Base-by-base conservation (phyloP, 2,113 vertebrate genomes). In the Picathartes gymnocephalus region DNA sequence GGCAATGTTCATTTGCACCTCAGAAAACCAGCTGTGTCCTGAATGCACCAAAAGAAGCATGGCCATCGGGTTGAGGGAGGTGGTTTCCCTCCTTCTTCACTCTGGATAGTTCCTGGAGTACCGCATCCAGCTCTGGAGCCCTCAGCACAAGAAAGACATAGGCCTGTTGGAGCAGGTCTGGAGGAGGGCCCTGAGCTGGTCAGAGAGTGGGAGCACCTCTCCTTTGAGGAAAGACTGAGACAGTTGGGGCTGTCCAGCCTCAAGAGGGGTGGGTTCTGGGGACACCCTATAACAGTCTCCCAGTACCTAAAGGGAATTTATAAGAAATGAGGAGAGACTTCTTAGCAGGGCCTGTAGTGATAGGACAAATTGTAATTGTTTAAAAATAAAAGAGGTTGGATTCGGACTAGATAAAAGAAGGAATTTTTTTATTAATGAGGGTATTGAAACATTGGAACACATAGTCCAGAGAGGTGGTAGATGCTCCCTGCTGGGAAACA, bases 201-300 rank as follows among this genome's bases (percentile, higher is more conserved):
- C 25, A 33, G 24, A 40, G 24, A 24, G 31, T 31, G 42, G 31
- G 11, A 56, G 21, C 21, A 27, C 31, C 11, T 80, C 50, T 80
- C 15, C 21, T 33, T 0, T 27, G 22, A 72, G 15, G 31, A 61
- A 50, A 42, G 7, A 11, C 31, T 27, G 25, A 44, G 8, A 27
- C 16, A 33, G 27, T 1, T 57, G 42, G 22, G 13, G 4, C 22
- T 73, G 27, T 58, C n/a, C 27, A 42, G 21, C 18, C 35, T 33
- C 0, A 0, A 73, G 44, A 50, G 44, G 27, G 5, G 4, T 15
- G 4, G 22, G 18, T 50, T 57, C 22, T 11, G 8, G 10, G 21
- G 18, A 23, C 8, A 50, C 1, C 3, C 44, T 81, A 9, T 16
- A 33, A 15, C 11, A 37, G 4, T 17, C 31, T 48, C 33, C 5